Percentiles rank a stretch among this genome's conserved stretches.
phyloP scores from a whole-genome alignment of 1,140 invertebrate species.

The Bombus pascuorum region DNA sequence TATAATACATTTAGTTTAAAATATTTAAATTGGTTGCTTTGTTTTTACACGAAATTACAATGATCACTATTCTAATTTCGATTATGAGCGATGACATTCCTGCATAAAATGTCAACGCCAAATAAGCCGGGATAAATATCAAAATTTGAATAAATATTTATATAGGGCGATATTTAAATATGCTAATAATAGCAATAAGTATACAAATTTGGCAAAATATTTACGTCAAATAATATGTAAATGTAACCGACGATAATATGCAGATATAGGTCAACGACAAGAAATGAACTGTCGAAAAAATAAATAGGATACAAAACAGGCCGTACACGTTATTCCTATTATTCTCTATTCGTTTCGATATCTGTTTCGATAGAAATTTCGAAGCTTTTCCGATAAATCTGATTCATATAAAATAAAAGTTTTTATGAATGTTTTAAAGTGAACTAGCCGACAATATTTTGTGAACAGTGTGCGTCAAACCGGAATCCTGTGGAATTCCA shows the following conservation, averaged over 20 bases:
- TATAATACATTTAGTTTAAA: not conserved
- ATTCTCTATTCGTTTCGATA: not conserved
- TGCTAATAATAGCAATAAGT: not conserved
- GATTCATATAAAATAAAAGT: not conserved
- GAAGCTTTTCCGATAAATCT: not conserved
- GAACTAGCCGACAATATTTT: not conserved
- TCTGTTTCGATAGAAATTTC: not conserved
- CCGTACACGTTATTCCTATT: not conserved
- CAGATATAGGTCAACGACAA: not conserved
- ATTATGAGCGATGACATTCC: not conserved
- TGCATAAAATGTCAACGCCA: not conserved
- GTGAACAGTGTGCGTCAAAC: not conserved
- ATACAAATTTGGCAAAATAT: constrained; percentile 3
- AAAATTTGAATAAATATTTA: constrained; percentile 7
- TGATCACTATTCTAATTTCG: not conserved
- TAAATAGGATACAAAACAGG: not conserved
- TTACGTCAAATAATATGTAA: constrained; percentile 3
- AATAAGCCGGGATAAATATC: not conserved
- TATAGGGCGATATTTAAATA: constrained; percentile 1
- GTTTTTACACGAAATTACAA: not conserved
- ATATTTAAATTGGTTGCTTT: not conserved
- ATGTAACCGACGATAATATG: not conserved
- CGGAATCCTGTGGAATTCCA: constrained; percentile 2
- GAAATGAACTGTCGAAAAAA: not conserved
- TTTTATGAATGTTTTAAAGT: not conserved